Conservation (phyloP, 2,888 invertebrate species). For the Drosophila anomelani region DNA sequence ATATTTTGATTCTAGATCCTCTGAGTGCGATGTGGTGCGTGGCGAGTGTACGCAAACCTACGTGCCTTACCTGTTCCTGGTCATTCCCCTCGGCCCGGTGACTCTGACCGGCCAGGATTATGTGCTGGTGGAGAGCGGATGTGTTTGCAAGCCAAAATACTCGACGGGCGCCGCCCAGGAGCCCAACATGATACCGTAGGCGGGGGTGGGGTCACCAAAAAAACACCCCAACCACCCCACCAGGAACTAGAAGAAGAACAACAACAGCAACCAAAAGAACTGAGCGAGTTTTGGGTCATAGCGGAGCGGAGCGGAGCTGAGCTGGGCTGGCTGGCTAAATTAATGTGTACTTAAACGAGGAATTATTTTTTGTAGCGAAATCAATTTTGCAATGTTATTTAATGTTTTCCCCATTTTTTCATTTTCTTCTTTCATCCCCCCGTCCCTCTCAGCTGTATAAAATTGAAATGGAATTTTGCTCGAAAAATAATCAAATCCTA, state of each 20-base stretch:
- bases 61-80: slow-evolving; percentile 95
- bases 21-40: slow-evolving; percentile 94
- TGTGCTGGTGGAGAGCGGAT: slow-evolving; percentile 97
- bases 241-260: slow-evolving; percentile 48
- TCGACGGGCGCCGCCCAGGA: slow-evolving; percentile 84
- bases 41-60: slow-evolving; percentile 95
- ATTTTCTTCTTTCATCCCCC: slow-evolving; percentile 40
- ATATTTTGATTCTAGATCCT: slow-evolving; percentile 87
- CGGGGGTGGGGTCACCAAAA: slow-evolving; percentile 28
- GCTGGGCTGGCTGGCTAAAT: slow-evolving; percentile 53
- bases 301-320: slow-evolving; percentile 46
- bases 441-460: slow-evolving; percentile 50
- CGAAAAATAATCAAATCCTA: slow-evolving; percentile 71
- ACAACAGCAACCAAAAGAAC: slow-evolving; percentile 78
- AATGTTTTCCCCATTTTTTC: slow-evolving; percentile 41
- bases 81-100: slow-evolving; percentile 95
- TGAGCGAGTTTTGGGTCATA: slow-evolving; percentile 69
- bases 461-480: slow-evolving; percentile 70
- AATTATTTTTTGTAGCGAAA: slow-evolving; percentile 80
- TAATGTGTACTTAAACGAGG: slow-evolving; percentile 53
- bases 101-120: slow-evolving; percentile 97
- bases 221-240: slow-evolving; percentile 40
- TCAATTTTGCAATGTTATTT: slow-evolving; percentile 75
- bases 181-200: slow-evolving; percentile 85
- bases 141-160: slow-evolving; percentile 90